These are phyloP conservation scores for Argyrosomus japonicus DNA, from an alignment of 2,113 vertebrate species.

Conservation along the genomic window DNA sequence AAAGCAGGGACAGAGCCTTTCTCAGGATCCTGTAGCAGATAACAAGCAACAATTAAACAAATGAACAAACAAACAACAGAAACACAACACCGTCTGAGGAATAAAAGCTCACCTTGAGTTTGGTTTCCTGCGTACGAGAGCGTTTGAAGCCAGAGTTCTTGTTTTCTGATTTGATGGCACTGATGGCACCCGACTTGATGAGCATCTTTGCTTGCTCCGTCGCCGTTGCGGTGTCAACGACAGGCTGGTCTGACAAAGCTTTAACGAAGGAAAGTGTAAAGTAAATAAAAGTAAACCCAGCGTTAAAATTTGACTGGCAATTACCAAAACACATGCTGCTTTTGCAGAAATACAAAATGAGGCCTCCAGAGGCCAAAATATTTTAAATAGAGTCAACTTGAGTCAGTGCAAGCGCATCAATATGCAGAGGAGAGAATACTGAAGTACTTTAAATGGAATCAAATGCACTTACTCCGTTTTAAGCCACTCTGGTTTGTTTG, in stretches of 20 bases:
- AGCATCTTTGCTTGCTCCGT: constrained; percentile 95
- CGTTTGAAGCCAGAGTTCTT: constrained; percentile 96
- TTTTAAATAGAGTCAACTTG: neutral
- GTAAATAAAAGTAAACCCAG: neutral
- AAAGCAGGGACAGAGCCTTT: constrained; percentile 91
- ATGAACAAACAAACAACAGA: neutral
- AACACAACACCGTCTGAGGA: neutral
- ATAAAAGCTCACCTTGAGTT: constrained; percentile 86
- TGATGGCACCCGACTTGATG: constrained; percentile 94
- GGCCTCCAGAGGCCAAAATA: neutral
- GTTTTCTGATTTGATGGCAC: constrained; percentile 94
- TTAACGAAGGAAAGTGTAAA: constrained; percentile 5
- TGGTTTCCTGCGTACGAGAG: constrained; percentile 92
- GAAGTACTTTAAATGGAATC: neutral
- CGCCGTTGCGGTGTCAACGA: constrained; percentile 92
- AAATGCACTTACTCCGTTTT: constrained; percentile 87
- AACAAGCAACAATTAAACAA: neutral
- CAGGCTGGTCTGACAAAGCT: constrained; percentile 93
- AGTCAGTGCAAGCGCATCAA: neutral
- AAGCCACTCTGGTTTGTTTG: constrained; percentile 90
- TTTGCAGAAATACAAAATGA: neutral
- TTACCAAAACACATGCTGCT: neutral
- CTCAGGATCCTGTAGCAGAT: constrained; percentile 87
- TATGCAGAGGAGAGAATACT: neutral
- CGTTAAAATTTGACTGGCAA: neutral